phyloP scores from a whole-genome alignment of 2,888 invertebrate genomes.

The Fabriciana adippe region DNA sequence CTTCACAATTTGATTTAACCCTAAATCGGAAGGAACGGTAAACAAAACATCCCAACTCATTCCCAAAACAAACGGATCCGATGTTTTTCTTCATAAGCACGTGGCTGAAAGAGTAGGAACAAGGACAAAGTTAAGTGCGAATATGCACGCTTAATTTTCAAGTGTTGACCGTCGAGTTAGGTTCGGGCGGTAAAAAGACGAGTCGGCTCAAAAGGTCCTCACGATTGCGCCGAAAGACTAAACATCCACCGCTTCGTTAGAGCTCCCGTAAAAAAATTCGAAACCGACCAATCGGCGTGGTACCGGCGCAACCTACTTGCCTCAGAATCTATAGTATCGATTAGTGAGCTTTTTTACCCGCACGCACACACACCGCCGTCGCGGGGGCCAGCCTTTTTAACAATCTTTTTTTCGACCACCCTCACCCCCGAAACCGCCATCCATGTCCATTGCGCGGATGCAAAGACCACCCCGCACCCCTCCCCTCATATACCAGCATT shows the following conservation, averaged over 20 bases:
- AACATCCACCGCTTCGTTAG: slow-evolving; percentile 76
- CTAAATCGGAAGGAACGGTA: slow-evolving; percentile 4
- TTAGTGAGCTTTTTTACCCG: slow-evolving; percentile 79
- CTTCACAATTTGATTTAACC: neutral
- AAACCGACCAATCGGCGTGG: slow-evolving; percentile 65
- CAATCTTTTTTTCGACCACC: slow-evolving; percentile 81
- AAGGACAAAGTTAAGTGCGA: slow-evolving; percentile 69
- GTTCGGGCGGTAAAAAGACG: slow-evolving; percentile 59
- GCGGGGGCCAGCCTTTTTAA: slow-evolving; percentile 80
- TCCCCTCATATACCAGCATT: slow-evolving; percentile 77
- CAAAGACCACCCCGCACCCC: slow-evolving; percentile 77
- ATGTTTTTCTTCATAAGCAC: slow-evolving; percentile 44
- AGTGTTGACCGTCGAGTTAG: slow-evolving; percentile 62
- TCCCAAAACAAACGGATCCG: slow-evolving; percentile 33
- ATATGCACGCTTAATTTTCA: slow-evolving; percentile 69
- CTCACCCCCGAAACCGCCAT: slow-evolving; percentile 76
- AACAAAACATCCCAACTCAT: slow-evolving; percentile 25
- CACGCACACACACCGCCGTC: slow-evolving; percentile 77
- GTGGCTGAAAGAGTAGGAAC: slow-evolving; percentile 53
- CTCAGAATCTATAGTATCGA: slow-evolving; percentile 82
- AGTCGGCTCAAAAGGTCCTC: slow-evolving; percentile 64
- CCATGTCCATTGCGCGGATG: slow-evolving; percentile 81
- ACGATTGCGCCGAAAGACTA: slow-evolving; percentile 64
- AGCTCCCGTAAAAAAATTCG: slow-evolving; percentile 60
- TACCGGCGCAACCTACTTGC: slow-evolving; percentile 77